Evolutionary conservation across 1,140 invertebrate genomes (phyloP).

Genomic region (Lerema accius): DNA sequence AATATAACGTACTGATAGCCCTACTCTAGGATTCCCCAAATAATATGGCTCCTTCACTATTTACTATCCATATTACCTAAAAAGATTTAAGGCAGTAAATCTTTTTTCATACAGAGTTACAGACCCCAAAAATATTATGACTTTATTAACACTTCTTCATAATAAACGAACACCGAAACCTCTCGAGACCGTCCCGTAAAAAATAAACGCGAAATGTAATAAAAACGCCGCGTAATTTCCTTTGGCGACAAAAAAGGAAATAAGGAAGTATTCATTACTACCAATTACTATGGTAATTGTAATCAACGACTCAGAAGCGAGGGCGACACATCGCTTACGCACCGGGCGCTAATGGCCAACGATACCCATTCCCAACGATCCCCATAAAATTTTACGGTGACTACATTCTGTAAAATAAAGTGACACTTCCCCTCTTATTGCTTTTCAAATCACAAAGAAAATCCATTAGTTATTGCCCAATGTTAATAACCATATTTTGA

Average conservation of each 20-base stretch:
- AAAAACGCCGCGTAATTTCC: constrained; percentile 11
- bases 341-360: constrained; percentile 2
- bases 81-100: too few species aligned
- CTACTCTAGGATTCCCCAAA: too few species aligned
- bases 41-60: too few species aligned
- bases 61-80: too few species aligned
- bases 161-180: not conserved
- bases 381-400: constrained; percentile 68
- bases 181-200: not conserved
- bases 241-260: constrained; percentile 14
- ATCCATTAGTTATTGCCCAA: not conserved
- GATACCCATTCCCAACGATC: constrained; percentile 44
- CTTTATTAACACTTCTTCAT: not conserved
- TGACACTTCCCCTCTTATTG: constrained; percentile 42
- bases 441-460: constrained; percentile 28
- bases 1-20: too few species aligned
- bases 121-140: not conserved
- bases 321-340: constrained; percentile 23
- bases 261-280: constrained; percentile 36
- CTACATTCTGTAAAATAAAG: constrained; percentile 67
- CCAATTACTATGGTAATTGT: constrained; percentile 47
- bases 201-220: not conserved
- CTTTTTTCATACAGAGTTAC: too few species aligned
- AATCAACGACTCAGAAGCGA: constrained; percentile 47
- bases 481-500: not conserved